Percentiles rank a stretch among this genome's conserved stretches.
Conservation (phyloP, 2,797 vertebrate genomes). For the Danio albolineatus region DNA sequence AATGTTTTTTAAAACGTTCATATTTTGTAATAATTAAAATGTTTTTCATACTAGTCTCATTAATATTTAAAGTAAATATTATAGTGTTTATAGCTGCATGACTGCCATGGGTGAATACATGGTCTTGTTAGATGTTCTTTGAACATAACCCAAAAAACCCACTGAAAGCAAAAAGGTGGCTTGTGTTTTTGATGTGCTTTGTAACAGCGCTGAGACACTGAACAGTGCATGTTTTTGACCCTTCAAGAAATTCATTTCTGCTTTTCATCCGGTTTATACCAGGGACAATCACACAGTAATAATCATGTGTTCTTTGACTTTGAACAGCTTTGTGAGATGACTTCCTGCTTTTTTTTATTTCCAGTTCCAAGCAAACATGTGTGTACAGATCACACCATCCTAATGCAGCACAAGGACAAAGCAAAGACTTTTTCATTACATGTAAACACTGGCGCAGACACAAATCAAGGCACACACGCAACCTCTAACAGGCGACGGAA, state of each 20-base stretch:
- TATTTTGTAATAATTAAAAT: too few species aligned
- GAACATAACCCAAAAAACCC: not conserved
- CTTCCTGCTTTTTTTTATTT: not conserved
- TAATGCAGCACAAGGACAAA: constrained; percentile 35
- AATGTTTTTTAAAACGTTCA: too few species aligned
- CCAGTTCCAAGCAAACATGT: not conserved
- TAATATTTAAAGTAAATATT: not conserved
- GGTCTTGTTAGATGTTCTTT: not conserved
- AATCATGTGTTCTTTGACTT: not conserved
- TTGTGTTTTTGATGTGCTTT: not conserved
- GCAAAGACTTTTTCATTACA: constrained; percentile 15
- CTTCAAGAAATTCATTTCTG: not conserved
- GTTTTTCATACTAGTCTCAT: constrained; percentile 5
- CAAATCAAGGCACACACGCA: constrained; percentile 2
- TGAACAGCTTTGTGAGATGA: not conserved
- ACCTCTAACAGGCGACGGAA: not conserved
- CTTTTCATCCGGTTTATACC: constrained; percentile 10
- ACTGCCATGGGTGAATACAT: not conserved
- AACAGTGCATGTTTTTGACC: not conserved
- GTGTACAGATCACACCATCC: constrained; percentile 11
- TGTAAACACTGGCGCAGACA: constrained; percentile 20
- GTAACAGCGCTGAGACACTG: not conserved
- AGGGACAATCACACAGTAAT: constrained; percentile 9
- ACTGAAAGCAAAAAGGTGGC: not conserved
- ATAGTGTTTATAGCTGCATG: not conserved